These are phyloP conservation scores for Pogonus chalceus DNA, from an alignment of 1,140 invertebrate genomes.

Conservation along the genomic window DNA sequence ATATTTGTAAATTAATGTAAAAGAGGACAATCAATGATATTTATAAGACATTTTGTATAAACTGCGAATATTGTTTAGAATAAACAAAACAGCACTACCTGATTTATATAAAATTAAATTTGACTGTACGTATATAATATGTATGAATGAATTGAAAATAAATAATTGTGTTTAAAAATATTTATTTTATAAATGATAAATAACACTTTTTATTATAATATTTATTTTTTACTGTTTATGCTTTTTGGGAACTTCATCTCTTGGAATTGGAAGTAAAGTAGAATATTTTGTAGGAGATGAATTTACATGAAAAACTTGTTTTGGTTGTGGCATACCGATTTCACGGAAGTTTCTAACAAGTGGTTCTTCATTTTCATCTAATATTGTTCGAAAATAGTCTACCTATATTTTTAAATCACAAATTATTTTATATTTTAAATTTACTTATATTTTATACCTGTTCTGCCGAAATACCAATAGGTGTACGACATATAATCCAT, in stretches of 20 bases:
- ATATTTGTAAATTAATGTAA: neutral
- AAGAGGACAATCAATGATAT: slow-evolving; percentile 4
- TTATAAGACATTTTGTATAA: slow-evolving; percentile 2
- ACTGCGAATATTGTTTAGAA: neutral
- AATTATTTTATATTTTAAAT: slow-evolving; percentile 2
- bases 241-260: no score
- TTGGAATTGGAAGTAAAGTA: slow-evolving; percentile 20
- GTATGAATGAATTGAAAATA: neutral
- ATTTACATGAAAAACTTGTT: slow-evolving; percentile 27
- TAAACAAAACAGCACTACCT: neutral
- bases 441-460: slow-evolving; percentile 23
- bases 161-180: neutral
- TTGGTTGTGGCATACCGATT: slow-evolving; percentile 14
- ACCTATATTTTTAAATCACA: slow-evolving; percentile 21
- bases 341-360: slow-evolving; percentile 28
- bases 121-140: neutral
- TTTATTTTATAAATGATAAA: neutral
- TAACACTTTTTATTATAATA: neutral
- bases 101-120: neutral
- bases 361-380: slow-evolving; percentile 25
- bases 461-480: slow-evolving; percentile 27
- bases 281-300: slow-evolving; percentile 25
- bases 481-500: slow-evolving; percentile 31
- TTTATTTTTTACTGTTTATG: neutral
- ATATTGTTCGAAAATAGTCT: slow-evolving; percentile 24